Evolutionary conservation across 1,140 invertebrate genomes (phyloP), one percentile per base, ranked within the genome.

Genomic region (Euschistus heros): DNA sequence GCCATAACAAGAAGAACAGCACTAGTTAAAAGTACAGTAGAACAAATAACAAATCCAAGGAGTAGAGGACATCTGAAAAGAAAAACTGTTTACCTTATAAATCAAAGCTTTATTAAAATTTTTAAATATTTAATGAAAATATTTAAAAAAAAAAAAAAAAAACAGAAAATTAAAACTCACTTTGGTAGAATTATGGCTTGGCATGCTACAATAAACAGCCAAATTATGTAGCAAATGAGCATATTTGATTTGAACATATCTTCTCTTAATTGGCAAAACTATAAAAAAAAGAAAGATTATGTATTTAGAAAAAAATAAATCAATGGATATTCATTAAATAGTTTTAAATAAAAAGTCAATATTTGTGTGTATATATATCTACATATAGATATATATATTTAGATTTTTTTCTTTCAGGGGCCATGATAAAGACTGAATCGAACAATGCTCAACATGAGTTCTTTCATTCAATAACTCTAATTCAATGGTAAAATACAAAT

Each of bases 171-270:
- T 37, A 37, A 37, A 37, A 37, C 46, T 61, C 61, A 89, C 87
- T 82, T 80, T 26, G 85, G 88, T 67, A 91, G 82, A 69, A 92
- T 88, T 52, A 90, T 81, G 20, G 82, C 79, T 72, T 93, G 88
- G 65, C 87, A 86, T 30, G 86, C 77, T 17, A 90, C 85, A 30
- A 95, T 91, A 73, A 94, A 91, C 37, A 94, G 76, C 89, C 93
- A 94, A 61, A 95, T 85, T 64, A 94, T 83, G 72, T 91, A 86
- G 70, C 92, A 92, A 76, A 92, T 96, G 70, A 92, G 82, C 80
- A 95, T 89, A 74, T 96, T 95, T 6, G 92, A 95, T 72, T 91
- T 93, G 77, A 94, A 94, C 83, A 94, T 93, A 70, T 91, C 90
- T 76, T 95, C 92, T 65, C 89, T 84, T n/a, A 94, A 78, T 71